Evolutionary conservation across 2,113 vertebrate genomes (phyloP).

Genomic region (Megaceryle torquata): DNA sequence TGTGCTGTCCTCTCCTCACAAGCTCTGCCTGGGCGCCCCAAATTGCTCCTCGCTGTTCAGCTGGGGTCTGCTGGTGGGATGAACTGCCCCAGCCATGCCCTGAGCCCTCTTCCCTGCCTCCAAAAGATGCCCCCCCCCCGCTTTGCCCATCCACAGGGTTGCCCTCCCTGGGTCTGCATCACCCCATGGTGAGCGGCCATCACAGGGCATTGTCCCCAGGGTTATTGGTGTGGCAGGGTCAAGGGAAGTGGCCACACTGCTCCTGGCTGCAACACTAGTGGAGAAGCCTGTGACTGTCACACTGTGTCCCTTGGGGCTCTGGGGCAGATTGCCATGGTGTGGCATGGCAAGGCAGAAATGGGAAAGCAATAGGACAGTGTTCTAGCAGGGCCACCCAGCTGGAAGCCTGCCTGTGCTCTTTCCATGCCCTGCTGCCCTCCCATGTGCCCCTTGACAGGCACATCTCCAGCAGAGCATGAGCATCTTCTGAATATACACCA

Average conservation of each 20-base stretch:
- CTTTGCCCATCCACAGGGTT: not conserved
- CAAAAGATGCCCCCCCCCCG: not conserved
- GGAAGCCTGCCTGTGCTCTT: not conserved
- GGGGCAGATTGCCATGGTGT: accelerated
- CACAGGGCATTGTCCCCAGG: accelerated
- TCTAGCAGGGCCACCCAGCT: no score
- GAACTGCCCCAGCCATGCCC: not conserved
- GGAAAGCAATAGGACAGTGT: not conserved
- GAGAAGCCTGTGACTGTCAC: not conserved
- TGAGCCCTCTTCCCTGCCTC: not conserved
- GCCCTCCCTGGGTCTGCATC: accelerated
- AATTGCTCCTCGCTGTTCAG: not conserved
- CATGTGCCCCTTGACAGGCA: not conserved
- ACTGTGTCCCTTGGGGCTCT: not conserved
- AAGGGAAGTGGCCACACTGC: accelerated
- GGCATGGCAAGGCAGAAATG: not conserved
- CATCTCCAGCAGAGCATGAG: accelerated
- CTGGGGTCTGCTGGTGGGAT: not conserved
- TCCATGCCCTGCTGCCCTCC: accelerated
- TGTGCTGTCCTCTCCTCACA: not conserved
- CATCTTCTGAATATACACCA: not conserved
- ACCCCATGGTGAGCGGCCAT: accelerated
- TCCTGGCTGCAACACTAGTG: not conserved
- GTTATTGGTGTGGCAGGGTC: not conserved
- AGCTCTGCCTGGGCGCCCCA: not conserved